Base-by-base conservation (phyloP, 2,888 invertebrate genomes). In the Geotrupes spiniger region DNA sequence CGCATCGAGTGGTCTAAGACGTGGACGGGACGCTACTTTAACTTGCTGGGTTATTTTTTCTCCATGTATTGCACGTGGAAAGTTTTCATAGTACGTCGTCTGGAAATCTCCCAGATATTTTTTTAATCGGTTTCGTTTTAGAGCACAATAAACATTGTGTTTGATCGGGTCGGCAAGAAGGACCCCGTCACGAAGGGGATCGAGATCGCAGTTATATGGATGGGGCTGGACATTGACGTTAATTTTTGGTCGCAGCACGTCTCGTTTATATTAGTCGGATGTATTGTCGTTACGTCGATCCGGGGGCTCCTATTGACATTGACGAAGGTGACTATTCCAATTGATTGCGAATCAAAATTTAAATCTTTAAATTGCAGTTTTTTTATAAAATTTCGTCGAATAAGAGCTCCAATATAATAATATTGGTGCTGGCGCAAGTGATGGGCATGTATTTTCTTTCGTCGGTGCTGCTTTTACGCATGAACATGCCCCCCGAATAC, bases 401-500 rank as follows among this genome's bases (percentile, higher is more conserved):
- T 59, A 98, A 98, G 74, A 98, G 97, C 2, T 98, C 98, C 6
- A 98, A 98, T 71, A 89, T 99, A 46, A 97, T 99, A 59, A 98
- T 99, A 2, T 74, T 99, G 41, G 87, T 95, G 54, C 77, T 99
- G 33, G 99, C 98, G 1, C 97, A 99, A 77, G 91, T 99, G 62
- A 99, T 99, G 99, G 98, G 98, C 28, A 99, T 99, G 98, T 99
- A 99, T 70, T 99, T 99, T 75, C 93, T 98, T 43, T 97, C 97
- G 0, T 96, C 94, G 0, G 98, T 99, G 0, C 79, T 99, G 0
- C 75, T 99, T 29, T 94, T 99, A 87, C 78, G 99, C 21, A 99
- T 99, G 99, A 99, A 99, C 70, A 96, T 99, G 94, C 99, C 99
- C 0, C 83, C 90, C 0, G 95, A 99, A 71, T 99, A 99, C 73